phyloP scores from a whole-genome alignment of 1,140 invertebrate species.

The Hermetia illucens region DNA sequence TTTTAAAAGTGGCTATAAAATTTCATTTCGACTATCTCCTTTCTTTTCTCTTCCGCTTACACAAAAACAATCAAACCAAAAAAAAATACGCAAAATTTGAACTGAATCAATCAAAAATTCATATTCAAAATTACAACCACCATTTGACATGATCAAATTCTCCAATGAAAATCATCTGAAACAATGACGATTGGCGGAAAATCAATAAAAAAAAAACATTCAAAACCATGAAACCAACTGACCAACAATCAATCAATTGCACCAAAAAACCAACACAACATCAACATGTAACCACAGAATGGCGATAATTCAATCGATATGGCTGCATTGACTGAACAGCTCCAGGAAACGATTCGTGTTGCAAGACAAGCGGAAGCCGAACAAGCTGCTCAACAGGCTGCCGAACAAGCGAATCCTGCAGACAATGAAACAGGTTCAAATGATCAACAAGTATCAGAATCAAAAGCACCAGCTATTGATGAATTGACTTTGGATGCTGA shows the following conservation, averaged over 20 bases:
- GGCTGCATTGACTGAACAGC: constrained; percentile 27
- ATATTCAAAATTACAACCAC: too few relatives aligned
- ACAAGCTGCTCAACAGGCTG: constrained; percentile 15
- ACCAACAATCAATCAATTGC: constrained; percentile 1
- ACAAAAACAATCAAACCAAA: too few relatives aligned
- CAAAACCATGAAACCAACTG: not conserved
- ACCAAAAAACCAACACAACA: constrained; percentile 2
- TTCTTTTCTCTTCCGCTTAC: too few relatives aligned
- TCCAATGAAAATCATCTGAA: too few relatives aligned
- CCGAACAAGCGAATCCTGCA: constrained; percentile 13
- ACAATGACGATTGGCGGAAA: too few relatives aligned
- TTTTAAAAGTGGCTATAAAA: too few relatives aligned
- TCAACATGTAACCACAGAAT: constrained; percentile 13
- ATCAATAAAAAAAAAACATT: constrained; percentile 6
- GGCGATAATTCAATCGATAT: constrained; percentile 28
- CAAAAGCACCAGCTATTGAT: constrained; percentile 38
- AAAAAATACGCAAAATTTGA: too few relatives aligned
- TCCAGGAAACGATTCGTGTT: constrained; percentile 29
- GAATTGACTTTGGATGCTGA: constrained; percentile 43
- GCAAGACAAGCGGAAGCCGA: constrained; percentile 28
- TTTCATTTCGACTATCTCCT: too few relatives aligned
- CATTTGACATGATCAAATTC: too few relatives aligned
- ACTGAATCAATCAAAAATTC: too few relatives aligned
- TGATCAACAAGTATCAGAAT: constrained; percentile 28
- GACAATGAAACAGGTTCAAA: constrained; percentile 9